Conservation (phyloP, 2,888 invertebrate genomes). For the Exocentrus adspersus region DNA sequence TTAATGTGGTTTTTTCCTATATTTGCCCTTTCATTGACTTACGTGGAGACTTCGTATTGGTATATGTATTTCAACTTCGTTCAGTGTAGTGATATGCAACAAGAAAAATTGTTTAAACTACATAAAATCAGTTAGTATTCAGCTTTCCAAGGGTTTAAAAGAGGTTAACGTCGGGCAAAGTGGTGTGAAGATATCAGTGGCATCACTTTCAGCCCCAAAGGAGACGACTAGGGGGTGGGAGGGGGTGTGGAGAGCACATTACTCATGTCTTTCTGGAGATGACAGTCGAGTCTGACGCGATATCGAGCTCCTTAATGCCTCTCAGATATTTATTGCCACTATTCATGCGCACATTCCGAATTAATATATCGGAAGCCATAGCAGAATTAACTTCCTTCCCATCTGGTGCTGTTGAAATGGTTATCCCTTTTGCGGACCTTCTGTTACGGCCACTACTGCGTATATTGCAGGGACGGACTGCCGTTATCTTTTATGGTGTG, state of each 20-base stretch:
- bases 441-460: background rate
- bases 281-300: slow-evolving; percentile 57
- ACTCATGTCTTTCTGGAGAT: slow-evolving; percentile 57
- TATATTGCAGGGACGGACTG: background rate
- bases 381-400: slow-evolving; percentile 3
- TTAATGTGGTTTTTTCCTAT: too few relatives aligned
- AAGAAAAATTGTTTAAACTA: slow-evolving; percentile 20
- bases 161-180: slow-evolving; percentile 37
- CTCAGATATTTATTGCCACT: slow-evolving; percentile 55
- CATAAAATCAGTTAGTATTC: slow-evolving; percentile 40
- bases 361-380: slow-evolving; percentile 4
- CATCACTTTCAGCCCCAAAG: slow-evolving; percentile 50
- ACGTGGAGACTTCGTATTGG: too few relatives aligned
- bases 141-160: slow-evolving; percentile 37
- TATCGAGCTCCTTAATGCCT: slow-evolving; percentile 54
- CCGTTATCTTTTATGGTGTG: background rate
- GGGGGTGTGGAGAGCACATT: slow-evolving; percentile 55
- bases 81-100: background rate
- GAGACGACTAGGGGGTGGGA: slow-evolving; percentile 50
- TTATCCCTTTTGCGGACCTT: slow-evolving; percentile 13
- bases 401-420: slow-evolving; percentile 1
- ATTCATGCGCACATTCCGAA: slow-evolving; percentile 32
- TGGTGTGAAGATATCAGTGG: slow-evolving; percentile 51
- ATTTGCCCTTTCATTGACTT: too few relatives aligned
- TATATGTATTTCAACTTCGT: too few relatives aligned